Percentiles rank a stretch among this genome's conserved stretches.
Evolutionary conservation across 2,888 invertebrate species (phyloP).

Genomic region (Hyles lineata): DNA sequence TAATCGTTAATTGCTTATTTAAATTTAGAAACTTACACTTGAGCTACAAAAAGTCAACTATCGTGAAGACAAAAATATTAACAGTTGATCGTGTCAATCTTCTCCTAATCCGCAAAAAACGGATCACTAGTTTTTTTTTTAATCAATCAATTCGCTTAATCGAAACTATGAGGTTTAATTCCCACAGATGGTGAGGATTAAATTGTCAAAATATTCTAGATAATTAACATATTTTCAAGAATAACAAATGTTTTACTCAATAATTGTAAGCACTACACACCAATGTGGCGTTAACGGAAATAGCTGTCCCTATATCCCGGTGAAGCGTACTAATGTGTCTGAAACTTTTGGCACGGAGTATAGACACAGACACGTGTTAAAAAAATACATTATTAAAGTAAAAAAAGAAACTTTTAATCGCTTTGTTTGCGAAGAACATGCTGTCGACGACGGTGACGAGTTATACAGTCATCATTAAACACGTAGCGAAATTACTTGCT

Average conservation of each 20-base stretch:
- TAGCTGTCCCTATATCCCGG: slow-evolving; percentile 60
- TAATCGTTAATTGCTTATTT: too few species aligned
- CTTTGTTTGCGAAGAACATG: slow-evolving; percentile 63
- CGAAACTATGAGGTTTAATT: background rate
- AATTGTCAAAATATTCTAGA: background rate
- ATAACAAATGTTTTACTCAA: slow-evolving; percentile 8
- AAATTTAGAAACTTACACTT: too few species aligned
- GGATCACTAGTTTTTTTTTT: background rate
- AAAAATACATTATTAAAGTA: slow-evolving; percentile 39
- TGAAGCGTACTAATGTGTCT: slow-evolving; percentile 57
- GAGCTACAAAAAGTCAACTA: too few species aligned
- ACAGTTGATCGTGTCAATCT: background rate
- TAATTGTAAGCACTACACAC: slow-evolving; percentile 33
- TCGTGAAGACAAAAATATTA: background rate
- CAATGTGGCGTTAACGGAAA: slow-evolving; percentile 55
- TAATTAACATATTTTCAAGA: background rate
- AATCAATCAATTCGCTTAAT: background rate
- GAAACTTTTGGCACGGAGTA: slow-evolving; percentile 63
- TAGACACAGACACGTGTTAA: slow-evolving; percentile 51
- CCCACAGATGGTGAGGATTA: background rate
- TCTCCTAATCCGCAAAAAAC: background rate
- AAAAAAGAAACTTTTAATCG: slow-evolving; percentile 63
- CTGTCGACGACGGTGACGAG: slow-evolving; percentile 50
- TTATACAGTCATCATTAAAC: slow-evolving; percentile 35
- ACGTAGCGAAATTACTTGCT: background rate